Evolutionary conservation across 2,888 invertebrate species (phyloP), one percentile per base, ranked within the genome.

Genomic region (Monochamus alternatus): DNA sequence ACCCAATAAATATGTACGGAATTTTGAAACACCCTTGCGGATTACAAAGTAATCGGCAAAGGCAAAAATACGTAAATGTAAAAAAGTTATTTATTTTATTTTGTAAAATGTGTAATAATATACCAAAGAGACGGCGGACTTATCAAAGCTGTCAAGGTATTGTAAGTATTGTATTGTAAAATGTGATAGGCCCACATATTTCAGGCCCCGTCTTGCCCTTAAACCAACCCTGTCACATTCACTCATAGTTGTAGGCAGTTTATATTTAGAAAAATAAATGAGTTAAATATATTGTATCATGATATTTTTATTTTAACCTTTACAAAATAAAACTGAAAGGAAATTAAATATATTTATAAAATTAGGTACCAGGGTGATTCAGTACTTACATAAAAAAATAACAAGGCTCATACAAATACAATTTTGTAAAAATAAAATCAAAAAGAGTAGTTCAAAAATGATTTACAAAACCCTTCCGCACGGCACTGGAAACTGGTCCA

Each of bases 251-350:
- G 87, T 89, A 89, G 87, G 87, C 87, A 87, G 88, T 89, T 89
- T 89, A 88, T 89, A 89, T 89, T 88, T 89, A 89, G 89, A 88
- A 87, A 88, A 89, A 88, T 88, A 87, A 88, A 88, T 86, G 74
- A 81, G 59, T 66, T 68, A 74, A 68, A 74, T 44, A 38, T 38
- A 38, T 38, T 7, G 38, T 4, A 4, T 38, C 7, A 22, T 38
- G 38, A 38, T 22, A 22, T 22, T 22, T 38, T 38, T 38, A 38
- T 38, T 38, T 38, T 4, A 4, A 1, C 38, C 22, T 22, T 22
- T 22, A 38, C 38, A 38, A 38, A 38, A 38, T 7, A 38, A 7
- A 38, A 38, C 38, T 7, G 38, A 38, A 38, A 7, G 38, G 7
- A 38, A 22, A 22, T 22, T 22, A 22, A 22, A 22, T 22, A 22